phyloP scores from a whole-genome alignment of 2,888 invertebrate genomes.

The Chrysotoxum bicinctum region DNA sequence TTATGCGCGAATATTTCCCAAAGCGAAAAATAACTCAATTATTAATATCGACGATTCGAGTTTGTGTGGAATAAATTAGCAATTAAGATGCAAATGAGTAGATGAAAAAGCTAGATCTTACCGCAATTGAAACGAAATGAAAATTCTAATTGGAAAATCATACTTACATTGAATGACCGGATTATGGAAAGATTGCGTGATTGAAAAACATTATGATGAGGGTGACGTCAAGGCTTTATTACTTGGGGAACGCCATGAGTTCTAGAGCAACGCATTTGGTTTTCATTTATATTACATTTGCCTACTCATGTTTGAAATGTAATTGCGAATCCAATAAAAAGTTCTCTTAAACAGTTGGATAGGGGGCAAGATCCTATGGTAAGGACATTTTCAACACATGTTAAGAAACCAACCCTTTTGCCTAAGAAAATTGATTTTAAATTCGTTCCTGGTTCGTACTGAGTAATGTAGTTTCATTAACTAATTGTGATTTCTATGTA shows the following conservation, averaged over 20 bases:
- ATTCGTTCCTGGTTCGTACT: too few relatives aligned
- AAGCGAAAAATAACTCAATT: conserved; percentile 59
- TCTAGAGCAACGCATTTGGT: too few relatives aligned
- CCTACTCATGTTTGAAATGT: too few relatives aligned
- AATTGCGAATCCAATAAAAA: too few relatives aligned
- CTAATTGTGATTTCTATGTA: too few relatives aligned
- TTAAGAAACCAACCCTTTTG: too few relatives aligned
- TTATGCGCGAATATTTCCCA: conserved; percentile 15
- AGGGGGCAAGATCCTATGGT: too few relatives aligned
- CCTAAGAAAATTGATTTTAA: too few relatives aligned
- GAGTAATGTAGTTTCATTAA: too few relatives aligned
- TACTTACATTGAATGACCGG: conserved; percentile 13
- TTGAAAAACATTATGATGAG: background rate
- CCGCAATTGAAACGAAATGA: conserved; percentile 21
- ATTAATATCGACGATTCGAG: conserved; percentile 47
- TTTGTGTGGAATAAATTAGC: conserved; percentile 62
- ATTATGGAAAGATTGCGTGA: conserved; percentile 23
- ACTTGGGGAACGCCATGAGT: background rate
- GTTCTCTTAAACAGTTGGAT: too few relatives aligned
- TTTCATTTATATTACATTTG: too few relatives aligned
- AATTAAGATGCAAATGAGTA: conserved; percentile 66
- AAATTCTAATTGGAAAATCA: conserved; percentile 18
- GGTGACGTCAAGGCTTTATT: background rate
- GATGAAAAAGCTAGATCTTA: conserved; percentile 20
- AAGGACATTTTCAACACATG: too few relatives aligned